phyloP scores from a whole-genome alignment of 2,113 vertebrate genomes.

The Nannospalax galili region DNA sequence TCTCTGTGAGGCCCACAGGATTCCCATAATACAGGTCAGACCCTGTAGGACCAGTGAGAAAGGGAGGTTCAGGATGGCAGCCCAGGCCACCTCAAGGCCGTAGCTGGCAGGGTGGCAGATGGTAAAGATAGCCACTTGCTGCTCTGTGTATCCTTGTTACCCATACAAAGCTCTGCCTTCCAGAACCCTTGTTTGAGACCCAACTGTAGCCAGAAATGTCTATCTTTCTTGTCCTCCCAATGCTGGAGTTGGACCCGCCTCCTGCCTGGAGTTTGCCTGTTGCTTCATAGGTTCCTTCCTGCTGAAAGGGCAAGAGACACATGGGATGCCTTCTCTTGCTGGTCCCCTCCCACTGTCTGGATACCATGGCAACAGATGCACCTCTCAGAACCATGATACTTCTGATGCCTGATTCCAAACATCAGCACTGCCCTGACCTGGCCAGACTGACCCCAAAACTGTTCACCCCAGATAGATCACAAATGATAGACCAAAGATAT shows the following conservation, averaged over 20 bases:
- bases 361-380: background rate
- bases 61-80: background rate
- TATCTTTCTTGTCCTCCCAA: background rate
- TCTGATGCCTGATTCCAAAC: background rate
- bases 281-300: background rate
- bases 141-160: background rate
- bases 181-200: background rate
- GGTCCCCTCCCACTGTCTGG: background rate
- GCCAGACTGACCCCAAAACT: background rate
- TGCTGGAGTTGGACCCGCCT: background rate
- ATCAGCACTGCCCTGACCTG: rapidly evolving
- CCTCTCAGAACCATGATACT: background rate
- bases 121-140: background rate
- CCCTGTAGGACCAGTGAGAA: background rate
- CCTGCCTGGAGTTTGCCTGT: background rate
- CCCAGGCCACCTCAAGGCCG: background rate
- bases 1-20: background rate
- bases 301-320: background rate
- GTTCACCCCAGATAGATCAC: background rate
- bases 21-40: background rate
- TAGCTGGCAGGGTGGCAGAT: background rate
- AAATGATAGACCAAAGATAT: background rate
- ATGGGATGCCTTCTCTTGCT: background rate
- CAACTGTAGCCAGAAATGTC: rapidly evolving
- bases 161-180: background rate